Evolutionary conservation across 2,888 invertebrate genomes (phyloP).

Genomic region (Sinelater perroti): DNA sequence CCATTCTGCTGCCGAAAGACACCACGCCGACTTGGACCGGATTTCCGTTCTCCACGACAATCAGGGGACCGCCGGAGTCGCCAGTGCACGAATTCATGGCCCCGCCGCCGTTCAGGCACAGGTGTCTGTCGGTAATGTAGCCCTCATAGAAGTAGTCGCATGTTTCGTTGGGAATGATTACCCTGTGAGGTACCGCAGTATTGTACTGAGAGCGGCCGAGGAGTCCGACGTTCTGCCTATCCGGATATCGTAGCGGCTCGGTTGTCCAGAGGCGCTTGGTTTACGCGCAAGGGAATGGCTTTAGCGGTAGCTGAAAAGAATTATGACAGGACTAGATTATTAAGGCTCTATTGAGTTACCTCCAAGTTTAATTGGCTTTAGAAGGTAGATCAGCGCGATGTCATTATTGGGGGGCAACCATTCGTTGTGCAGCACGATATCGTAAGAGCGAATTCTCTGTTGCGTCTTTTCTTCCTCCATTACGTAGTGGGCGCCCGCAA

Average conservation of each 20-base stretch:
- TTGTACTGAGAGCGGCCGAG: background rate
- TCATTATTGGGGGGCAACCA: constrained; percentile 57
- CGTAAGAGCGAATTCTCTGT: constrained; percentile 47
- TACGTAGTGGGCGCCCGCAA: constrained; percentile 50
- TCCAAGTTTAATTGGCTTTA: too few relatives aligned
- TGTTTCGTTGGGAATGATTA: background rate
- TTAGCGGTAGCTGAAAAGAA: background rate
- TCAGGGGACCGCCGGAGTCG: background rate
- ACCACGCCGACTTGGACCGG: background rate
- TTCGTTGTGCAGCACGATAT: constrained; percentile 50
- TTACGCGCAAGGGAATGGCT: background rate
- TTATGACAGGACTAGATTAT: too few relatives aligned
- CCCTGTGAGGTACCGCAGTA: background rate
- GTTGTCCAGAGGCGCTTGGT: background rate
- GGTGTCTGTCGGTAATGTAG: background rate
- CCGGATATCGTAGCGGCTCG: background rate
- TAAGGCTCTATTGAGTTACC: too few relatives aligned
- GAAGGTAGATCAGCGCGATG: constrained; percentile 61
- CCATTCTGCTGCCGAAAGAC: background rate
- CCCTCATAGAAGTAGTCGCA: background rate
- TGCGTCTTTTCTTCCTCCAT: constrained; percentile 50
- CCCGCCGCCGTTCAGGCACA: background rate
- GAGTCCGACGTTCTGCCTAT: background rate
- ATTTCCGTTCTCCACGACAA: background rate
- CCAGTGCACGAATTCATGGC: background rate